Evolutionary conservation across 2,113 vertebrate species (phyloP).

Genomic region (Malurus elegans): DNA sequence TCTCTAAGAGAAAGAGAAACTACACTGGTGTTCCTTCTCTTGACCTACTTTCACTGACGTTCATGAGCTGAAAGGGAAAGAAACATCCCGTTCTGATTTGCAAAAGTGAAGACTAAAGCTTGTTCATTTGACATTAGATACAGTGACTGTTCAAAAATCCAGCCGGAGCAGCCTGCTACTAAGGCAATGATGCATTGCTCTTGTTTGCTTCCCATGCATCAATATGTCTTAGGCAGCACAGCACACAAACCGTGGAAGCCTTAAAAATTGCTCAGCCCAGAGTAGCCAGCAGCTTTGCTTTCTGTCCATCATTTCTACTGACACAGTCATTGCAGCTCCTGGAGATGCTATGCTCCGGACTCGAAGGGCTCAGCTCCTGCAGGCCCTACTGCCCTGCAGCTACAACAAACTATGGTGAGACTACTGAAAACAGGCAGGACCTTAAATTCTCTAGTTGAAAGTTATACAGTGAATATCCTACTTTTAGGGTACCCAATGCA

Average conservation of each 20-base stretch:
- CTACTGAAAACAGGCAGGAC: neutral
- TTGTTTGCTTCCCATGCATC: neutral
- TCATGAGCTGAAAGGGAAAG: neutral
- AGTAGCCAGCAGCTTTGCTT: neutral
- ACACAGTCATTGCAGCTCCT: neutral
- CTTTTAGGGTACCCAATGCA: neutral
- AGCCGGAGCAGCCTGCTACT: neutral
- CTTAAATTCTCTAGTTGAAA: neutral
- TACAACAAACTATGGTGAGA: rapidly evolving
- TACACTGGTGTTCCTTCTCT: neutral
- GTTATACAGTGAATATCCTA: neutral
- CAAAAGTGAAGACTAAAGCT: neutral
- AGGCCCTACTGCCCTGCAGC: neutral
- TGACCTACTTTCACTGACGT: neutral
- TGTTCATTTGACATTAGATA: neutral
- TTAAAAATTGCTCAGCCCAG: neutral
- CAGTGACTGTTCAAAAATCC: neutral
- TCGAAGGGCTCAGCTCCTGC: neutral
- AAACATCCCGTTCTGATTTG: neutral
- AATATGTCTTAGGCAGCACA: neutral
- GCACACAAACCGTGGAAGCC: neutral
- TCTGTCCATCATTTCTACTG: neutral
- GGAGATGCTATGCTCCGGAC: neutral
- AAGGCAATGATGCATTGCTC: neutral
- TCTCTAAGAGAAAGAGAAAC: constrained; percentile 7